Base-by-base conservation (phyloP, 53 echinoderm and acorn worm species). In the Pentamera pediparva region DNA sequence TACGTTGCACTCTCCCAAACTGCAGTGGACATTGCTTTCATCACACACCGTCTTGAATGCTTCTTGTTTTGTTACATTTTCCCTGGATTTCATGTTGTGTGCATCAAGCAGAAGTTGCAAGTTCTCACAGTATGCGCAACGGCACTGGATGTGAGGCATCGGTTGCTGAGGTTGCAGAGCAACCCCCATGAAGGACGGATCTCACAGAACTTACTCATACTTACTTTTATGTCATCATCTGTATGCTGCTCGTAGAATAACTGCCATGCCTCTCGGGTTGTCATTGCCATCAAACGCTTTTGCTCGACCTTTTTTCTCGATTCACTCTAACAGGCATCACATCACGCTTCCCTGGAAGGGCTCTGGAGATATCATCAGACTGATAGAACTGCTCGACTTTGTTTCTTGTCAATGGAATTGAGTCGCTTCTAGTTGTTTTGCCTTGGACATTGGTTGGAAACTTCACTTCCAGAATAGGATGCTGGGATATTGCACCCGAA, bases 251-350 rank as follows among this genome's bases (percentile, higher is more conserved):
- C 37, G 13, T 51, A 53, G 20, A 65, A 63, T 37, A 78, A 43
- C n/a, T 32, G 32, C 39, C 39, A 37, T 33, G 56, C 79, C 35
- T 79, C 69, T 26, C 56, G 28, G 26, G 69, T 69, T 32, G 54
- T 79, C 79, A 79, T 79, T 39, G 69, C 27, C 53, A 79, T 53
- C 51, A 79, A 1, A 2, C 79, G 54, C 26, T 79, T 79, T 18
- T 79, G 79, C 26, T 69, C 39, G 37, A 26, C 3, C 32, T 22
- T 33, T 21, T 32, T 29, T 25, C 79, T 33, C 55, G 55, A 51
- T 53, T 55, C 3, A 69, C 40, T 45, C 34, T 64, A 6, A 60
- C 61, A 34, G 38, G 37, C 33, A 45, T 63, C 26, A 27, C 62
- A 32, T 67, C 57, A 22, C 50, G 70, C 56, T 79, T 79, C 17